Evolutionary conservation across 2,113 vertebrate genomes (phyloP), one percentile per base, ranked within the genome.

Genomic region (Herpetotheres cachinnans): DNA sequence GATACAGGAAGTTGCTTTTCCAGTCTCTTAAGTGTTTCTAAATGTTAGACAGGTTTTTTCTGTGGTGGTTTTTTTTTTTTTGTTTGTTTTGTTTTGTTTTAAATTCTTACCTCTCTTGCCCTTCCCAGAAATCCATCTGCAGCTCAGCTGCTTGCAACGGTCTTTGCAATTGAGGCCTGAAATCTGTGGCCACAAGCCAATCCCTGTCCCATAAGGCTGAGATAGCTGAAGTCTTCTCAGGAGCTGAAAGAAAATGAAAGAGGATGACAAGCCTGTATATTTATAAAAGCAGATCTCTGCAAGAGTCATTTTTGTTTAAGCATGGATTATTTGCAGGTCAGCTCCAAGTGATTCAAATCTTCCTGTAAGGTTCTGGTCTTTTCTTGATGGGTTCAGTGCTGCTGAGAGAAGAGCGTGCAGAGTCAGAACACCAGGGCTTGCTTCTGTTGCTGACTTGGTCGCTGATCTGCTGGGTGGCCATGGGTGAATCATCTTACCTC

Each of bases 1-100:
- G 59, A 18, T 69, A 32, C 82, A 95, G 96, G 91, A 97, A 96
- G 89, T 81, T 93, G 90, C 84, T 69, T 94, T 97, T 90, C 44
- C 66, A 86, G 82, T 66, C 79, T 83, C 70, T 29, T 29, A 89
- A 96, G 82, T 77, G 62, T 54, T 93, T 97, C 90, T 85, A 58
- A 93, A 94, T 89, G 55, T 93, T 84, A 9, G 2, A 50, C 52
- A 62, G 52, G 30, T 79, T 69, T 50, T 6, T 58, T 54, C 65
- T n/a, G n/a, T n/a, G n/a, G n/a, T n/a, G n/a, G n/a, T n/a, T n/a
- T n/a, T n/a, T n/a, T n/a, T n/a, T n/a, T n/a, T n/a, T n/a, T n/a
- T n/a, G n/a, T n/a, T n/a, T n/a, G n/a, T n/a, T n/a, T n/a, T n/a
- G n/a, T 61, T 86, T 69, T 42, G 12, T 42, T 42, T 69, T 1